Evolutionary conservation across 2,888 invertebrate genomes (phyloP).

Genomic region (Myopa testacea): DNA sequence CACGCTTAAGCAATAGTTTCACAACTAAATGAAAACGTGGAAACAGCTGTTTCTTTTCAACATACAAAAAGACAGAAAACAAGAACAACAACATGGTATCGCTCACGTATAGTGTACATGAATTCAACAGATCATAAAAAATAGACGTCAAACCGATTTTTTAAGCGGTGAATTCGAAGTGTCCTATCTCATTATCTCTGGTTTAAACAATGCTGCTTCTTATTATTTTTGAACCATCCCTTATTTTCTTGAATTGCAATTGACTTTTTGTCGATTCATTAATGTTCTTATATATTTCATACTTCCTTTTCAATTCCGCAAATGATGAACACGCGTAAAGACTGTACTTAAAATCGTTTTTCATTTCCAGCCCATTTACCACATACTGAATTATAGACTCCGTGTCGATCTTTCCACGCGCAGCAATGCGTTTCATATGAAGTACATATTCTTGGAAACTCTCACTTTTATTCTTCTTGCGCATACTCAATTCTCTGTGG

Average conservation of each 20-base stretch:
- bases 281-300: slow-evolving; percentile 30
- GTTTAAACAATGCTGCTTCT: slow-evolving; percentile 39
- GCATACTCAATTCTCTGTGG: slow-evolving; percentile 27
- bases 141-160: too few relatives aligned
- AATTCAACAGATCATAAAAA: too few relatives aligned
- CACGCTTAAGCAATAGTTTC: too few relatives aligned
- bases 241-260: background rate
- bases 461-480: slow-evolving; percentile 37
- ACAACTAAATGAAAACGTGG: too few relatives aligned
- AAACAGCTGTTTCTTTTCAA: too few relatives aligned
- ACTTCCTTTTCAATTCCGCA: slow-evolving; percentile 21
- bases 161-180: too few relatives aligned
- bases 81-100: too few relatives aligned
- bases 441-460: slow-evolving; percentile 40
- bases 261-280: slow-evolving; percentile 8
- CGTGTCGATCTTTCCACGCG: slow-evolving; percentile 32
- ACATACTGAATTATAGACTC: slow-evolving; percentile 37
- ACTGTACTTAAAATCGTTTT: slow-evolving; percentile 28
- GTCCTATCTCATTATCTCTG: too few relatives aligned
- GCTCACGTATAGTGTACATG: too few relatives aligned
- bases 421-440: slow-evolving; percentile 34
- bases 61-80: too few relatives aligned
- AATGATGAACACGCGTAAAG: slow-evolving; percentile 27
- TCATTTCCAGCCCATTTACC: slow-evolving; percentile 33
- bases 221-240: background rate